Percentiles rank a stretch among this genome's conserved stretches.
Evolutionary conservation across 2,797 vertebrate species (phyloP).

Genomic region (Aulostomus chinensis): DNA sequence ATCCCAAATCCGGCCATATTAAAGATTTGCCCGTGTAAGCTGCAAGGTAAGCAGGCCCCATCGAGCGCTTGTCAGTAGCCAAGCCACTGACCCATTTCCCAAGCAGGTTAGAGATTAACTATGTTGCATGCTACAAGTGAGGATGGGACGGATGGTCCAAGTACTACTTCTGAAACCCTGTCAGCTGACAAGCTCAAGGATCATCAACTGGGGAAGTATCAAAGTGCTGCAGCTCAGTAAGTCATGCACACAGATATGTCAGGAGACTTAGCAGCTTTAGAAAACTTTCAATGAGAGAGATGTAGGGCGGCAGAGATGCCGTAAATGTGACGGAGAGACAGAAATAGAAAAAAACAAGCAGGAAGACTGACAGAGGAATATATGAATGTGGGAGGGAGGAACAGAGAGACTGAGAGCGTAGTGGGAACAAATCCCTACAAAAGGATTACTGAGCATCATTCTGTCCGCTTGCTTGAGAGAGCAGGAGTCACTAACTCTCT

Average conservation of each 20-base stretch:
- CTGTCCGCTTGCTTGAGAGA: slow-evolving; percentile 34
- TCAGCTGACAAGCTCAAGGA: slow-evolving; percentile 58
- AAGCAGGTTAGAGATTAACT: slow-evolving; percentile 76
- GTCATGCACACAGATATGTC: slow-evolving; percentile 40
- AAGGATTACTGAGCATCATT: slow-evolving; percentile 62
- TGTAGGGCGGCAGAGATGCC: slow-evolving; percentile 11
- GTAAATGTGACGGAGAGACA: slow-evolving; percentile 26
- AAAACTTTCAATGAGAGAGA: slow-evolving; percentile 39
- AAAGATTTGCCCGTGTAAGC: slow-evolving; percentile 72
- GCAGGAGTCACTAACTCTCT: slow-evolving; percentile 42
- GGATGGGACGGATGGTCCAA: slow-evolving; percentile 21
- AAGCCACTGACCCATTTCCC: slow-evolving; percentile 77
- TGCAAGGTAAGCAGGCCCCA: slow-evolving; percentile 65
- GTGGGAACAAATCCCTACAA: slow-evolving; percentile 59
- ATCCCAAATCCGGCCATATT: slow-evolving; percentile 73
- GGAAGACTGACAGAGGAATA: slow-evolving; percentile 17
- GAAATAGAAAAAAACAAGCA: slow-evolving; percentile 41
- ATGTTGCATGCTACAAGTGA: slow-evolving; percentile 19
- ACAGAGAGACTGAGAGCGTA: slow-evolving; percentile 35
- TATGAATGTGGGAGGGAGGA: slow-evolving; percentile 34
- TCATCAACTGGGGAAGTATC: slow-evolving; percentile 39
- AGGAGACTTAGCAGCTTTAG: slow-evolving; percentile 47
- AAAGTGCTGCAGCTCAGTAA: slow-evolving; percentile 45
- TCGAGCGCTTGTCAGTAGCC: slow-evolving; percentile 34
- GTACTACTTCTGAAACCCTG: slow-evolving; percentile 29